phyloP scores from a whole-genome alignment of 2,797 vertebrate species.

The Gallinago nigripennis region DNA sequence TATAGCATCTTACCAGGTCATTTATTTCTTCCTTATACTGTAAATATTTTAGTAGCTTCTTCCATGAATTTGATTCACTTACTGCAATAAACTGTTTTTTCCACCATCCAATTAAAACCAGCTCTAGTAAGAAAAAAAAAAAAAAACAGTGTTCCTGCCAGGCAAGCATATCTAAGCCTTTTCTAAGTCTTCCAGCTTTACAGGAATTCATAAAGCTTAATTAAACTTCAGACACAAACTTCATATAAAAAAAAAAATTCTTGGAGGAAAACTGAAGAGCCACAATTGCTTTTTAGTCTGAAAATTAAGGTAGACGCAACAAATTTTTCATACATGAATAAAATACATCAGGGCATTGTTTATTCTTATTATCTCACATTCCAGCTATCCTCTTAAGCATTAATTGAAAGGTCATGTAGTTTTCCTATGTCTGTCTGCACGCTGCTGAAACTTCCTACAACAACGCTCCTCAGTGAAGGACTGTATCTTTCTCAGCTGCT shows the following conservation, averaged over 20 bases:
- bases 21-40: slow-evolving; percentile 15
- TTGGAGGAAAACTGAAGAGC: background rate
- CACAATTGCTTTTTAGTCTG: background rate
- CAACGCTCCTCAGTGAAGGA: background rate
- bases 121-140: background rate
- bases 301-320: background rate
- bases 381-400: background rate
- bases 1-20: background rate
- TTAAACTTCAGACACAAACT: background rate
- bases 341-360: background rate
- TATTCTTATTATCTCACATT: slow-evolving; percentile 32
- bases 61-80: slow-evolving; percentile 6
- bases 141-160: slow-evolving; percentile 6
- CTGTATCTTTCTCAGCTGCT: background rate
- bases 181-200: slow-evolving; percentile 7
- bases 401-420: slow-evolving; percentile 31
- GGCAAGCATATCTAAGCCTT: slow-evolving; percentile 35
- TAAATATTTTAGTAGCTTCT: slow-evolving; percentile 53
- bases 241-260: background rate
- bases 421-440: background rate
- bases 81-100: slow-evolving; percentile 19
- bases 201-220: slow-evolving; percentile 21
- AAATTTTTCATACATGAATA: background rate
- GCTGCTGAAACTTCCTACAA: background rate
- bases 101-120: slow-evolving; percentile 11